A percentile compares a stretch with the other conserved stretches of the same genome.
phyloP scores from a whole-genome alignment of 2,797 vertebrate species.

The Chrosomus eos region DNA sequence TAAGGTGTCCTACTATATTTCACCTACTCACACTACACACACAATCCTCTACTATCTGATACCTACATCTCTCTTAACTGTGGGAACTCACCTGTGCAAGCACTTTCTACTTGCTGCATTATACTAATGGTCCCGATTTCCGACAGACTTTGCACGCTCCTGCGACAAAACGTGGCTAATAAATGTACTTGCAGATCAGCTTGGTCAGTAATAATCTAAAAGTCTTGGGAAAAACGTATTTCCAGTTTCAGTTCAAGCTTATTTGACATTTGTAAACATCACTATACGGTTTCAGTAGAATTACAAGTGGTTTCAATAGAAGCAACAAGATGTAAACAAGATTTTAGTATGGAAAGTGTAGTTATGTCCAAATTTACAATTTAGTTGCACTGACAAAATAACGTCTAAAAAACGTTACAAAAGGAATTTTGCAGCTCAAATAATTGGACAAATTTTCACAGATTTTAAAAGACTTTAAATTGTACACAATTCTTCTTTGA shows the following conservation, averaged over 20 bases:
- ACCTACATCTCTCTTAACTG: conserved; percentile 55
- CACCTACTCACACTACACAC: conserved; percentile 43
- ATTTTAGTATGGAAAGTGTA: not conserved
- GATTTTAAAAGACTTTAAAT: not conserved
- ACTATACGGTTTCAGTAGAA: not conserved
- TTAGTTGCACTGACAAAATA: not conserved
- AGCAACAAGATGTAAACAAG: not conserved
- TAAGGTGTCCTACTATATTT: conserved; percentile 37
- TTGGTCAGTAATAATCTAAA: not conserved
- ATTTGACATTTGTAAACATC: not conserved
- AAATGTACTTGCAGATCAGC: not conserved
- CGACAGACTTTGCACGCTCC: not conserved
- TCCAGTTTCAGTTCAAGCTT: not conserved
- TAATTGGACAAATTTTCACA: not conserved
- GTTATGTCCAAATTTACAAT: not conserved
- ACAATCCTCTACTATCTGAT: conserved; percentile 47
- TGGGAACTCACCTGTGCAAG: conserved; percentile 62
- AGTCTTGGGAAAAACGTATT: not conserved
- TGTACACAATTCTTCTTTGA: not conserved
- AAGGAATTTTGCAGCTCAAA: not conserved
- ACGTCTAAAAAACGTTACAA: not conserved
- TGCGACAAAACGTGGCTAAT: not conserved
- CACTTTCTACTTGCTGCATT: conserved; percentile 34
- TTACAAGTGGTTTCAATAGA: not conserved
- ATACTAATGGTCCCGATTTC: not conserved